phyloP scores from a whole-genome alignment of 2,797 vertebrate species.

The Sebastes melanostomus region DNA sequence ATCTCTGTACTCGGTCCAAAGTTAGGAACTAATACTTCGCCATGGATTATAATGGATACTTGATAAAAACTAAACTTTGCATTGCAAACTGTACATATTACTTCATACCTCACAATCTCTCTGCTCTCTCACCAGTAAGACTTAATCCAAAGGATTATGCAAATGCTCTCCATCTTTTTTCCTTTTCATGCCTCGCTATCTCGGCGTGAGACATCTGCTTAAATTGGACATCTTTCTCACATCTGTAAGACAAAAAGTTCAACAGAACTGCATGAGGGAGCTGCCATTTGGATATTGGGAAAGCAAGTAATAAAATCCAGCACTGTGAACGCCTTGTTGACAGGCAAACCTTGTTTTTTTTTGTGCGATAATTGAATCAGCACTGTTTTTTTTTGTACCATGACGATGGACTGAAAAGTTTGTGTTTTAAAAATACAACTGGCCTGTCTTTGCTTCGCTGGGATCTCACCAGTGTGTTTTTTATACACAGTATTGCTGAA shows the following conservation, averaged over 20 bases:
- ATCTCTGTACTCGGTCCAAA: conserved; percentile 58
- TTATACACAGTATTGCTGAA: conserved; percentile 81
- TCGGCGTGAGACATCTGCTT: conserved; percentile 59
- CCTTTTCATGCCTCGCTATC: conserved; percentile 50
- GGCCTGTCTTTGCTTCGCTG: conserved; percentile 41
- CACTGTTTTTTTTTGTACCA: conserved; percentile 24
- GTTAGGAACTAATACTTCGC: conserved; percentile 62
- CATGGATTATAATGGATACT: conserved; percentile 62
- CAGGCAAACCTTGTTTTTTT: conserved; percentile 14
- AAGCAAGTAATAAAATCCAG: conserved; percentile 50
- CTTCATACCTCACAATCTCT: conserved; percentile 61
- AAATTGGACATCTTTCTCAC: conserved; percentile 67
- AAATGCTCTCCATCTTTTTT: conserved; percentile 55
- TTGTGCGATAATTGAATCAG: conserved; percentile 46
- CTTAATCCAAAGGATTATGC: conserved; percentile 70
- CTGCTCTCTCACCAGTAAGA: conserved; percentile 62
- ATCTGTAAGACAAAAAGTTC: conserved; percentile 66
- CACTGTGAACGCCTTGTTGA: conserved; percentile 24
- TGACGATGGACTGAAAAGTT: conserved; percentile 51
- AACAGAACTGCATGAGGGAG: conserved; percentile 67
- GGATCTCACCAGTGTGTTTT: conserved; percentile 27
- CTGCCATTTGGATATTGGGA: conserved; percentile 69
- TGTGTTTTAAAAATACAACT: conserved; percentile 56
- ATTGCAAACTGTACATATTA: conserved; percentile 76
- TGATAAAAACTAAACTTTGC: conserved; percentile 75